Evolutionary conservation across 2,797 vertebrate genomes (phyloP), one percentile per base, ranked within the genome.

Genomic region (Neosilurus hyrtlii): DNA sequence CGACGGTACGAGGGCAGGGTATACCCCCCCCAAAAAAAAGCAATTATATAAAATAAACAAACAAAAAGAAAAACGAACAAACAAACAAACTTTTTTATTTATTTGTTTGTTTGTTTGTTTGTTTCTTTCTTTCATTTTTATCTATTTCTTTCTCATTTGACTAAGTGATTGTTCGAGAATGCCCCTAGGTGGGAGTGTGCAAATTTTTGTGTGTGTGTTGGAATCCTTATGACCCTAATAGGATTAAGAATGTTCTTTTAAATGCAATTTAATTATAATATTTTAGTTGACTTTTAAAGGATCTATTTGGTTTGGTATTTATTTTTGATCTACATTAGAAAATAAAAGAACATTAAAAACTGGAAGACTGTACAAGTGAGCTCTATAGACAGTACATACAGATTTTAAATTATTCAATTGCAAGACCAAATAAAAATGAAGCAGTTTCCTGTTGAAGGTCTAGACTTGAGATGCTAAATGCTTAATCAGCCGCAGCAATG

Each of bases 371-470:
- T 35, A 66, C 4, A 4, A n/a, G 11, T 30, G 8, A 18, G 16
- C 35, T 37, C 37, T 67, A 20, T 0, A 8, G 16, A 30, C 26
- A 66, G 26, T 66, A 66, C 16, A 30, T 35, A 15, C 66, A 68
- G 9, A 68, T 43, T 43, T 68, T 67, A 37, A 18, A 35, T 67
- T 37, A 43, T 43, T 68, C 35, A 68, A 20, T 37, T 68, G 16
- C 35, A 68, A 68, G 66, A 68, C 35, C 35, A 68, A 67, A 68
- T 68, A 16, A 43, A 68, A 18, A 43, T 68, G 43, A 68, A 68
- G 35, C 35, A 43, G 35, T 22, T 20, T 68, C 35, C 35, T 68
- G 35, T 1, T 20, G 8, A 15, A 37, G 66, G 16, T 67, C 35
- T 37, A 37, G 16, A 35, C 30, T 35, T 67, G 15, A 67, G 66